Base-by-base conservation (phyloP, 2,888 invertebrate species). In the Dendrolimus houi region DNA sequence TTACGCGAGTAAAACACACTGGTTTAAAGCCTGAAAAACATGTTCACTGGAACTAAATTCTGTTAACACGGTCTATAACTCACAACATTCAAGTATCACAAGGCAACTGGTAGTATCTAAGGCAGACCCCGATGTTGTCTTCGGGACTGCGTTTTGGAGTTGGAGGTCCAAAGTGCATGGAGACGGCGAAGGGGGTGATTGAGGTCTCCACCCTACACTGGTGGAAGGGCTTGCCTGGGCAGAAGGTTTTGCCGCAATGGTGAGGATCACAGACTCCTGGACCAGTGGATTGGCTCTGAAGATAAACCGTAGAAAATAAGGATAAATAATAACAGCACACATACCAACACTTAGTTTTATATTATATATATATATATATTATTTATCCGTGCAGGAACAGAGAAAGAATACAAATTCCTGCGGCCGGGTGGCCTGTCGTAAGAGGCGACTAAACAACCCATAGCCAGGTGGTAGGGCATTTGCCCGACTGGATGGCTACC, bases 111-210 rank as follows among this genome's bases (percentile, higher is more conserved):
- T 92, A 92, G 71, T 95, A 96, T 60, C 88, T 92, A 55, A 96
- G 77, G 70, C 96, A 96, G 87, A 95, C 95, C 40, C 96, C 96
- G 52, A 96, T 93, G 72, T 96, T 96, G 62, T 96, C 96, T 64
- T 96, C 96, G 0, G 96, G 94, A 52, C 92, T 94, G 29, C 93
- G 92, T 67, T 94, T 94, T n/a, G 87, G 75, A 0, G 83, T 77
- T 0, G 93, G 94, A 1, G 94, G 92, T 0, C 96, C 96, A 75
- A 96, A 96, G 71, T 95, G 94, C 0, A 96, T 92, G 8, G 95
- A 94, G 52, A 96, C 93, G 13, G 94, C 94, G 79, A 96, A 96
- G 0, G 96, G 96, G 0, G 94, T 93, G 7, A 94, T 92, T 41
- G 94, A 94, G 54, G 94, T 95, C 82, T 96, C 96, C 54, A 96